Base-by-base conservation (phyloP, 1,140 invertebrate genomes). In the Bombus superbus region DNA sequence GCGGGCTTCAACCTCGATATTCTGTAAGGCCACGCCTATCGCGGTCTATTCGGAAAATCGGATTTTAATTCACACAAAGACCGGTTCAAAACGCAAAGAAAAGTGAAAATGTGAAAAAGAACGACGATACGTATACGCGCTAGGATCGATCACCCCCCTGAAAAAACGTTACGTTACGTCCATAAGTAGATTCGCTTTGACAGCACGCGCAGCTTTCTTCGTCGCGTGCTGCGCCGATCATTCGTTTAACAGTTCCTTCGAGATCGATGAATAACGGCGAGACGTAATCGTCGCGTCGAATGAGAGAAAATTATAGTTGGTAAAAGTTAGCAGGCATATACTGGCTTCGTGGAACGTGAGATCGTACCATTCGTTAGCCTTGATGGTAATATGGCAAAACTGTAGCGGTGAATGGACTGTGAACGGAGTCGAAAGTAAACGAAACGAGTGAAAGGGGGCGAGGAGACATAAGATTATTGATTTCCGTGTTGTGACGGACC, bases 1-100 rank as follows among this genome's bases (percentile, higher is more conserved):
- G 94, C 95, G 69, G 94, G 95, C 68, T 96, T 96, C 89, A 96
- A 96, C 92, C 94, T 96, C 86, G 95, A 96, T 88, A 95, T 95
- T 90, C 92, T 95, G 81, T 96, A 95, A 94, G 90, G 77, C 79
- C 73, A 73, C 76, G 83, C 62, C 66, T 75, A 47, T 57, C 71
- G 62, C 83, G 86, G 88, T 91, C 75, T 84, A 78, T 84, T 87
- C 73, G 73, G 83, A 84, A 89, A 82, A 84, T 87, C 88, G 81
- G 62, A 83, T 77, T n/a, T 69, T 40, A 25, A 59, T 35, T 62
- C 42, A n/a, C 25, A 32, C n/a, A 6, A 0, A n/a, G 81, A 73
- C 57, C 59, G n/a, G 76, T 89, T 75, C 4, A 1, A 47, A 64
- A 47, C 22, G 32, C 5, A 13, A 6, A 72, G 1, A 42, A 40